Evolutionary conservation across 2,888 invertebrate genomes (phyloP).

Genomic region (Amaurobius ferox): DNA sequence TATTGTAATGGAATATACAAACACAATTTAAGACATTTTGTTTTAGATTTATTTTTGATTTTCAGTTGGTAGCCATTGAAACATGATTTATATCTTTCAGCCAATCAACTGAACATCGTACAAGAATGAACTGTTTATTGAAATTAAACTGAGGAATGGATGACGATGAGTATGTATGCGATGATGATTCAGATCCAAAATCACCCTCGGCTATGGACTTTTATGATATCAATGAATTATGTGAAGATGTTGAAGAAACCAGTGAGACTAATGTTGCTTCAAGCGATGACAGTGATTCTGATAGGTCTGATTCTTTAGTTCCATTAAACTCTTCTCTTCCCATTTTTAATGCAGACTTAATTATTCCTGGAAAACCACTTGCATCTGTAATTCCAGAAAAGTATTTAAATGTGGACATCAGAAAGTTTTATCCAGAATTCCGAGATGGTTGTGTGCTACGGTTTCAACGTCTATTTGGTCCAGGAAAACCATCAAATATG

Average conservation of each 20-base stretch:
- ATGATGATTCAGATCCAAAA: conserved; percentile 77
- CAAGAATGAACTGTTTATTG: conserved; percentile 6
- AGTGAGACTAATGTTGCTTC: background rate
- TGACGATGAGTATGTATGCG: conserved; percentile 44
- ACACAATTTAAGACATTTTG: too few species aligned
- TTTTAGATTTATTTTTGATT: too few species aligned
- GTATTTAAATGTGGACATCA: conserved; percentile 92
- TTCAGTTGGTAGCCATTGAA: background rate
- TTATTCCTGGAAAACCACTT: conserved; percentile 90
- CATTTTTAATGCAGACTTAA: conserved; percentile 41
- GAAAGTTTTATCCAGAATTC: conserved; percentile 95
- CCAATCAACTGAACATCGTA: conserved; percentile 12
- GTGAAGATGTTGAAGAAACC: conserved; percentile 83
- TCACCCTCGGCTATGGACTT: conserved; percentile 92
- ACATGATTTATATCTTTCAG: conserved; percentile 33
- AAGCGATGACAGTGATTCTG: background rate
- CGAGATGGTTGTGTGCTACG: conserved; percentile 85
- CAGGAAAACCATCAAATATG: conserved; percentile 92
- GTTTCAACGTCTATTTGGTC: conserved; percentile 95
- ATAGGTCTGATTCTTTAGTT: background rate
- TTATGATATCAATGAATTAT: conserved; percentile 93
- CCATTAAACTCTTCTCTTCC: background rate
- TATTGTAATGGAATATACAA: too few species aligned
- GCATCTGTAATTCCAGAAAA: conserved; percentile 97
- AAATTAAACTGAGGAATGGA: conserved; percentile 49